These are phyloP conservation scores for Cancer borealis DNA, from an alignment of 2,888 invertebrate species.

Conservation along the genomic window DNA sequence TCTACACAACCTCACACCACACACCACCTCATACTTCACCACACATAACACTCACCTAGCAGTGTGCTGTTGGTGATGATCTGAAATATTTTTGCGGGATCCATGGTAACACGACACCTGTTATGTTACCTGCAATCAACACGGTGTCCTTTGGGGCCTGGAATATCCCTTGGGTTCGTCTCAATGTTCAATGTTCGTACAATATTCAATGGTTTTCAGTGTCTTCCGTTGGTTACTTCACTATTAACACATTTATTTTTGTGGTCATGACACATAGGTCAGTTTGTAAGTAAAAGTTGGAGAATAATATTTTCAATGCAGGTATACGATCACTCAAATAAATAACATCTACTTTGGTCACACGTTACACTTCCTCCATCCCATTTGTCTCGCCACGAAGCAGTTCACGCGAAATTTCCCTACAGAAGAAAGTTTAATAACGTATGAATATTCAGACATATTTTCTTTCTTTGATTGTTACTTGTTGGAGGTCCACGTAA, in stretches of 20 bases:
- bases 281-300: not conserved
- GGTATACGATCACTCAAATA: not conserved
- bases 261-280: not conserved
- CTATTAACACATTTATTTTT: not conserved
- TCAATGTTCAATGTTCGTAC: not conserved
- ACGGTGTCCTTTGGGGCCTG: not conserved
- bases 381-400: not conserved
- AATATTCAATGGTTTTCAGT: not conserved
- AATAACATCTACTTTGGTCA: not conserved
- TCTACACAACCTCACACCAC: not conserved
- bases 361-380: not conserved
- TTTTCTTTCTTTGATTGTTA: not conserved
- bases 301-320: not conserved
- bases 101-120: not conserved
- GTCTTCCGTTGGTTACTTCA: not conserved
- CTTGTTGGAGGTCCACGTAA: not conserved
- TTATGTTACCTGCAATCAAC: not conserved
- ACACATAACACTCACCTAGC: not conserved
- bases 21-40: not conserved
- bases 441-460: not conserved
- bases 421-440: not conserved
- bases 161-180: not conserved
- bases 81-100: not conserved
- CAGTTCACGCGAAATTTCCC: not conserved
- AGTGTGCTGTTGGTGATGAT: not conserved